These are phyloP conservation scores for Euura saliciscinereae DNA, from an alignment of 1,140 invertebrate species.

Conservation along the genomic window DNA sequence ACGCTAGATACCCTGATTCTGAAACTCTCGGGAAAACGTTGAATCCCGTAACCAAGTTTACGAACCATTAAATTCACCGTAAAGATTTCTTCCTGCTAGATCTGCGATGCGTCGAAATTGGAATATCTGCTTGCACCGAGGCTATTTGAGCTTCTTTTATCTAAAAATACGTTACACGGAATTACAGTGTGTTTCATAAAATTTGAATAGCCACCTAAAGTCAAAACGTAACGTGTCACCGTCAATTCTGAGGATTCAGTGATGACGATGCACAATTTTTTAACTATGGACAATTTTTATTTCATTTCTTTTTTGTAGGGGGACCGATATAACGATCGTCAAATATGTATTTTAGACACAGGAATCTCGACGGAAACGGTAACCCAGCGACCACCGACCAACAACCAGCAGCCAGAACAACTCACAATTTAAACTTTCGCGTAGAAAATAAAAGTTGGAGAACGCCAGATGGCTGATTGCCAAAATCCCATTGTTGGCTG, in stretches of 20 bases:
- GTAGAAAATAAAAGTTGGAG: slow-evolving; percentile 32
- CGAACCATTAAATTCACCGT: neutral
- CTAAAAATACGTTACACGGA: too few relatives aligned
- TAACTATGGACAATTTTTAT: too few relatives aligned
- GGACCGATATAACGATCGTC: neutral
- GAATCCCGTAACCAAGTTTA: neutral
- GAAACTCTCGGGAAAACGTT: neutral
- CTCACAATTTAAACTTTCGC: slow-evolving; percentile 35
- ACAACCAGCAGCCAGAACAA: neutral
- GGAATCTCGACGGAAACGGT: neutral
- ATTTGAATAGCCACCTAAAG: too few relatives aligned
- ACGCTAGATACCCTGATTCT: too few relatives aligned
- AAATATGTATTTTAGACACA: neutral
- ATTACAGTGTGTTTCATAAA: too few relatives aligned
- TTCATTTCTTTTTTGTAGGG: neutral
- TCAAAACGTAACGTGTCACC: too few relatives aligned
- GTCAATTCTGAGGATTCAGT: too few relatives aligned
- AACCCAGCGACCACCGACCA: neutral
- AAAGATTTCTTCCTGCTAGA: neutral
- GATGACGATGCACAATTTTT: too few relatives aligned
- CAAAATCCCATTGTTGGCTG: slow-evolving; percentile 33
- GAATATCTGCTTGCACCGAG: neutral
- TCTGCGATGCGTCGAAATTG: neutral
- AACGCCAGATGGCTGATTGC: slow-evolving; percentile 32
- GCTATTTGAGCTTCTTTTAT: too few relatives aligned